Percentiles rank a stretch among this genome's conserved stretches.
Conservation (phyloP, 2,113 vertebrate genomes). For the Myrmecobius fasciatus region DNA sequence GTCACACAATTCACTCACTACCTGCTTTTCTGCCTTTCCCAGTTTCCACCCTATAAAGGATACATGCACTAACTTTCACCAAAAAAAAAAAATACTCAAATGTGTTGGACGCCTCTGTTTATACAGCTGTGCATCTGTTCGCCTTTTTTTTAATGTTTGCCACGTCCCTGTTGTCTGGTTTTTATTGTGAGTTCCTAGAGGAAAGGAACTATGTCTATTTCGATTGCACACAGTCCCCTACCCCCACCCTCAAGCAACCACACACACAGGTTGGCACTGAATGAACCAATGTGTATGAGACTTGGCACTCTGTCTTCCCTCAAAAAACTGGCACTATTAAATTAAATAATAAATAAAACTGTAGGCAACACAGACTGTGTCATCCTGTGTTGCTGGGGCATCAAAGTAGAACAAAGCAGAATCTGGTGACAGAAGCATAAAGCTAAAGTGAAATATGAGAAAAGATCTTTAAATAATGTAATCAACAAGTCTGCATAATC, state of each 20-base stretch:
- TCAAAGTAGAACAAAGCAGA: background rate
- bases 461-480: background rate
- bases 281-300: background rate
- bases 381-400: background rate
- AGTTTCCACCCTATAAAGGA: constrained; percentile 16
- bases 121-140: constrained; percentile 61
- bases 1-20: background rate
- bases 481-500: constrained; percentile 3
- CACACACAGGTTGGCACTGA: background rate
- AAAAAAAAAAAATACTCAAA: constrained; percentile 40
- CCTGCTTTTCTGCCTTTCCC: background rate
- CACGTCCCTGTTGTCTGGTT: constrained; percentile 39
- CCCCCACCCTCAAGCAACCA: background rate
- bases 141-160: constrained; percentile 8
- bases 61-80: constrained; percentile 10
- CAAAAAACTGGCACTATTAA: background rate
- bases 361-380: background rate
- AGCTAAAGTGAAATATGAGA: background rate
- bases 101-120: constrained; percentile 61
- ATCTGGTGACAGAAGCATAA: background rate
- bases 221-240: background rate
- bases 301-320: background rate
- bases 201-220: constrained; percentile 18
- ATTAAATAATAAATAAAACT: background rate
- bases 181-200: constrained; percentile 40